Evolutionary conservation across 2,797 vertebrate genomes (phyloP), one percentile per base, ranked within the genome.

Genomic region (Anomalospiza imberbis): DNA sequence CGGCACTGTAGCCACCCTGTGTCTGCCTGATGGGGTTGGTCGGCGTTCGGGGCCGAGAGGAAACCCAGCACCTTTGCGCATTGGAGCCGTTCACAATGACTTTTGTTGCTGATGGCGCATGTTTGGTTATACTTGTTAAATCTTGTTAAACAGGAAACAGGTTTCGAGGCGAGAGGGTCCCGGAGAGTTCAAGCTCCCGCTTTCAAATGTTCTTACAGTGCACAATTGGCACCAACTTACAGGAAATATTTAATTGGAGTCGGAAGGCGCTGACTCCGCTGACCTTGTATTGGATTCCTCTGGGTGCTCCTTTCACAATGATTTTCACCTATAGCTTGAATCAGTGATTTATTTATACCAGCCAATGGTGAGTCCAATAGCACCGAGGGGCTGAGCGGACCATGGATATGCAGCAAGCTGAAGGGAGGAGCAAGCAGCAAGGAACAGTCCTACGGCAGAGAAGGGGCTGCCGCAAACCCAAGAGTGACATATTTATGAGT

Each of bases 121-220:
- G 97, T 98, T 98, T 96, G 83, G 96, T 94, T 91, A 95, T 94
- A 86, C 97, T 97, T 97, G 95, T 97, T 97, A 97, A 97, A 97
- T 97, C 97, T 98, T 97, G 97, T 98, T 96, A 98, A 98, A 98
- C 97, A 98, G 98, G 98, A 98, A 98, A 96, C 98, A 98, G 97
- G 96, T 98, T 98, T 98, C 19, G 44, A 98, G 97, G 97, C 95
- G 57, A 97, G 73, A 88, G 96, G 97, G 97, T 98, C 97, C 92
- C 88, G 71, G 85, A 90, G 96, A 98, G 98, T 98, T 98, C 98
- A 98, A 96, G 94, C 96, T 97, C 89, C 95, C 2, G 90, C 96
- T 97, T 97, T 96, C 85, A 90, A 97, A 98, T 96, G 95, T 97
- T 97, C 97, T 98, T 98, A 96, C 97, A 97, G 97, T 97, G 97